Base-by-base conservation (phyloP, 2,113 vertebrate species). In the Pleuronectes platessa region DNA sequence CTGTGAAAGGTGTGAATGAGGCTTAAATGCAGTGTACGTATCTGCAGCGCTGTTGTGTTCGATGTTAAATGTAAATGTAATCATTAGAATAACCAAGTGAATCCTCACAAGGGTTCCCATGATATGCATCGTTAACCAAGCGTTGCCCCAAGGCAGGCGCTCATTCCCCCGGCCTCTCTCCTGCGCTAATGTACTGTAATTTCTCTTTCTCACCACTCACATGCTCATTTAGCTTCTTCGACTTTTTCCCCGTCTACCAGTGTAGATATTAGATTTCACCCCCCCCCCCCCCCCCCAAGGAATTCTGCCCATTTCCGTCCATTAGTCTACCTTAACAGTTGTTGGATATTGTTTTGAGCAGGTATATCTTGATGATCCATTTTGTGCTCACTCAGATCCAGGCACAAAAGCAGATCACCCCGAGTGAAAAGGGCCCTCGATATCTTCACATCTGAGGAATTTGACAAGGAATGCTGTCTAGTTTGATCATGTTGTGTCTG, bases 381-480 rank as follows among this genome's bases (percentile, higher is more conserved):
- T 81, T 86, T 74, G 70, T 54, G 61, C 76, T 73, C 67, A 21
- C 63, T 83, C 24, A 60, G 31, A 76, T 85, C 66, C 61, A 31
- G 51, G 49, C 74, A 78, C 66, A 68, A 74, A n/a, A 79, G 79
- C 66, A 78, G 70, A 79, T 81, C 84, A 83, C 74, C 84, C 68
- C 27, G 71, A 86, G 87, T 74, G 64, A 82, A 89, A 81, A 74
- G 35, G 15, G 40, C 31, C 64, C 67, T 47, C 27, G 20, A 0
- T 87, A 86, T 88, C 82, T 82, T 83, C 53, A 88, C 77, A 87
- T 91, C 86, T 86, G n/a, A 83, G 84, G 88, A 92, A 90, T 90
- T 81, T 89, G 72, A 88, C 54, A 47, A 66, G 79, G 87, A 93
- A 87, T 80, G 71, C 71, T 70, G 75, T 92, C 81, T 73, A 74